phyloP scores from a whole-genome alignment of 2,888 invertebrate species.

The Gymnosoma rotundatum region DNA sequence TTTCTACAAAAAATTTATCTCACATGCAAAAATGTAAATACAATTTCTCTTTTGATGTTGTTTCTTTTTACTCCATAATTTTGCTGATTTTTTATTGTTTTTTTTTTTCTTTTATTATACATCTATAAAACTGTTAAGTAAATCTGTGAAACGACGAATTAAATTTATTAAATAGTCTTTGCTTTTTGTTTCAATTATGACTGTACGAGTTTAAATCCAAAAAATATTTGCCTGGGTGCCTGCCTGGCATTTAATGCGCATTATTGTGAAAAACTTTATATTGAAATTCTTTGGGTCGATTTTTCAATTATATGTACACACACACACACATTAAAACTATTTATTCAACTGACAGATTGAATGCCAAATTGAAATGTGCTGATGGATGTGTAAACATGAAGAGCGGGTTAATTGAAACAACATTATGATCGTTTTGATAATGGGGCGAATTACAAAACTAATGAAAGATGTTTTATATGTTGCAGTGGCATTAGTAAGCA shows the following conservation, averaged over 20 bases:
- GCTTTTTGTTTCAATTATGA: constrained; percentile 8
- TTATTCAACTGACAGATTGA: constrained; percentile 29
- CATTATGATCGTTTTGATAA: constrained; percentile 22
- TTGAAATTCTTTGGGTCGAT: constrained; percentile 34
- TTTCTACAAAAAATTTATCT: too few species aligned
- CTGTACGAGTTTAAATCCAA: constrained; percentile 6
- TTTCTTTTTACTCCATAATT: too few species aligned
- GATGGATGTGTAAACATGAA: too few species aligned
- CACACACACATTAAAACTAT: constrained; percentile 12
- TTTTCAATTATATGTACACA: constrained; percentile 12
- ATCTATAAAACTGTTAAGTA: constrained; percentile 14
- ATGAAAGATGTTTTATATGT: too few species aligned
- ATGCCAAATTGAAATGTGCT: not conserved
- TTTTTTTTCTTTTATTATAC: too few species aligned
- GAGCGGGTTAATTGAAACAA: constrained; percentile 19
- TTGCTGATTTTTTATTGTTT: too few species aligned
- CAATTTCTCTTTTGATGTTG: too few species aligned
- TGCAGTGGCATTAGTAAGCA: too few species aligned
- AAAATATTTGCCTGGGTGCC: not conserved
- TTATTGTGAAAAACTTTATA: constrained; percentile 33
- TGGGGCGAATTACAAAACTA: too few species aligned
- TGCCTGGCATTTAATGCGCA: constrained; percentile 36
- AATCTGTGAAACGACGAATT: constrained; percentile 15
- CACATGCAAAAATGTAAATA: too few species aligned
- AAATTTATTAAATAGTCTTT: constrained; percentile 28